phyloP scores from a whole-genome alignment of 2,113 vertebrate species.

The Anthoscopus minutus region DNA sequence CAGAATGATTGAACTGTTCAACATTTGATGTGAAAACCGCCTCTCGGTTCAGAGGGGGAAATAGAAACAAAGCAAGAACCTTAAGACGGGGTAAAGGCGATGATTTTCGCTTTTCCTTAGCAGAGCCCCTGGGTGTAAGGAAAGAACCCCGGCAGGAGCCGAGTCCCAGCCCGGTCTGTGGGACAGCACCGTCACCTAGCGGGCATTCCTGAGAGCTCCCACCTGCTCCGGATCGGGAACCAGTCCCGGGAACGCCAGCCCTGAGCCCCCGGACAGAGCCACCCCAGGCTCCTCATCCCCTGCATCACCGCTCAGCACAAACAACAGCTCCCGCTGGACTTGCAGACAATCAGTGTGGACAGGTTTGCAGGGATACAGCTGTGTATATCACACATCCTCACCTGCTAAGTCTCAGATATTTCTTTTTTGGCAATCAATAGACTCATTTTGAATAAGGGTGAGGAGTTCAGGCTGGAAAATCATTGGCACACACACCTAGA shows the following conservation, averaged over 20 bases:
- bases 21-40: not conserved
- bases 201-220: not conserved
- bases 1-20: not conserved
- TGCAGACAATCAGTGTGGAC: accelerated
- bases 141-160: accelerated
- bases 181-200: constrained; percentile 33
- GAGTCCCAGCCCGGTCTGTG: not conserved
- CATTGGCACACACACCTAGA: not conserved
- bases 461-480: not conserved
- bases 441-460: not conserved
- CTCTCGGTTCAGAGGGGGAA: not conserved
- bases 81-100: not conserved
- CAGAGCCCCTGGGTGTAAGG: not conserved
- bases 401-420: not conserved
- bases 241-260: not conserved
- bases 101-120: not conserved
- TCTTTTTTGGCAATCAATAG: not conserved
- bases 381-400: not conserved
- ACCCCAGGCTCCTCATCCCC: not conserved
- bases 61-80: not conserved
- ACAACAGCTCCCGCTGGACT: not conserved
- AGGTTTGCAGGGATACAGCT: not conserved
- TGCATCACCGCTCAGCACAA: not conserved
- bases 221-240: accelerated
- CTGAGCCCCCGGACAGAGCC: accelerated